phyloP scores from a whole-genome alignment of 2,797 vertebrate species.

The Sarcophilus harrisii region DNA sequence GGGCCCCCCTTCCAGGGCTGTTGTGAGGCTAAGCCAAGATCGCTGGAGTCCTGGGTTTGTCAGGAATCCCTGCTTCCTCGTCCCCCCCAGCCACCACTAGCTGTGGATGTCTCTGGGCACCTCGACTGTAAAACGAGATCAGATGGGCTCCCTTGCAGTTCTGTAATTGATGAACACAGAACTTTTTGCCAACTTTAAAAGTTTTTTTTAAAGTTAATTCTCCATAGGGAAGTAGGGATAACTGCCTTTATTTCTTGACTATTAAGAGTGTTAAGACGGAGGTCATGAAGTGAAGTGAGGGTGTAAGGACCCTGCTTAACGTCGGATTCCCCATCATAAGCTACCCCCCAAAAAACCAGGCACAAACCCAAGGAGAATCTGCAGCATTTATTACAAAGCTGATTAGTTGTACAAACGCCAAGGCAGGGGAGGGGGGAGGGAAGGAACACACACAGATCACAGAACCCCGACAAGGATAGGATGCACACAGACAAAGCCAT shows the following conservation, averaged over 20 bases:
- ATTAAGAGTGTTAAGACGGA: background rate
- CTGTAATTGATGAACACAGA: background rate
- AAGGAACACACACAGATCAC: conserved; percentile 69
- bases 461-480: conserved; percentile 80
- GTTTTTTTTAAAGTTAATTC: background rate
- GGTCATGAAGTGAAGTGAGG: background rate
- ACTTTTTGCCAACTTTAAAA: background rate
- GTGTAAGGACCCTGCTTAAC: background rate
- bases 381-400: conserved; percentile 86
- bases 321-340: background rate
- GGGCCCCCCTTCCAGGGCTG: background rate
- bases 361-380: conserved; percentile 45
- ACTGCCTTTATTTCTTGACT: background rate
- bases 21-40: background rate
- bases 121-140: background rate
- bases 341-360: conserved; percentile 12
- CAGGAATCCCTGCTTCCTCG: background rate
- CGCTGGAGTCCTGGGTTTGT: background rate
- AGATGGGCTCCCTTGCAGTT: background rate
- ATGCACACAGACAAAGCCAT: conserved; percentile 75
- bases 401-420: conserved; percentile 78
- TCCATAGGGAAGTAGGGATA: background rate
- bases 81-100: background rate
- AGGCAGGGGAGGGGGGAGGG: conserved; percentile 27
- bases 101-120: background rate